Conservation (phyloP, 2,888 invertebrate genomes). For the Drosophila parthenogenetica region DNA sequence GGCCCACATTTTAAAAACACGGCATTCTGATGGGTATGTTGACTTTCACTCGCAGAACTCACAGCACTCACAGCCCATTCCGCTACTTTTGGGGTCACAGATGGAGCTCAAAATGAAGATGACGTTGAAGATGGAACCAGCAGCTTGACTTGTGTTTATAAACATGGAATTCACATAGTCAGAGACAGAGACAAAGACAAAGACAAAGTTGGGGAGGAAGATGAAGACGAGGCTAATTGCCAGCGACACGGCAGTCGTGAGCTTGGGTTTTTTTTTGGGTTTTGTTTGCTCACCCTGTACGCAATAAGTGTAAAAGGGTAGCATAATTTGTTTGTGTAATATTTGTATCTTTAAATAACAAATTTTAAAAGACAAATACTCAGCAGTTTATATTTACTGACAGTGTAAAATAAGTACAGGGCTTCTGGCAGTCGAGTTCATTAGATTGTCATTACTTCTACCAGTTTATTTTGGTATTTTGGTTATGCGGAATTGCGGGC, state of each 20-base stretch:
- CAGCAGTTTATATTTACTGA: too few relatives aligned
- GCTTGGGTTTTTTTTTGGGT: not conserved
- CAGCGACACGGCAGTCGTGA: slow-evolving; percentile 55
- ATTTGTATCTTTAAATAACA: too few relatives aligned
- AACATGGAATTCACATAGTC: slow-evolving; percentile 51
- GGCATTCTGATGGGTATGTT: slow-evolving; percentile 30
- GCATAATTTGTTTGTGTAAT: too few relatives aligned
- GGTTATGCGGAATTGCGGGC: slow-evolving; percentile 29
- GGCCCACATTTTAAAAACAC: slow-evolving; percentile 48
- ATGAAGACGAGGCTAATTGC: slow-evolving; percentile 52
- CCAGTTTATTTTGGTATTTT: slow-evolving; percentile 17
- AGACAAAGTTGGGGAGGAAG: slow-evolving; percentile 11
- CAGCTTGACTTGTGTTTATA: slow-evolving; percentile 27
- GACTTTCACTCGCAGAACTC: slow-evolving; percentile 62
- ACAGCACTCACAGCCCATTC: slow-evolving; percentile 18
- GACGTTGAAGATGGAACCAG: slow-evolving; percentile 12
- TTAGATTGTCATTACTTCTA: not conserved
- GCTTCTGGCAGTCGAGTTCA: not conserved
- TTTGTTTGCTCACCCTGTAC: not conserved
- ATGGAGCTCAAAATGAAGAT: not conserved
- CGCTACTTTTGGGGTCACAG: slow-evolving; percentile 33
- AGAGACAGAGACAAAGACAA: slow-evolving; percentile 8
- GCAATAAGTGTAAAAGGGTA: too few relatives aligned
- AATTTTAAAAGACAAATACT: too few relatives aligned
- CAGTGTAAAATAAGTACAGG: not conserved